Percentiles rank a stretch among this genome's conserved stretches.
phyloP scores from a whole-genome alignment of 2,888 invertebrate genomes.

The Erebia palarica region DNA sequence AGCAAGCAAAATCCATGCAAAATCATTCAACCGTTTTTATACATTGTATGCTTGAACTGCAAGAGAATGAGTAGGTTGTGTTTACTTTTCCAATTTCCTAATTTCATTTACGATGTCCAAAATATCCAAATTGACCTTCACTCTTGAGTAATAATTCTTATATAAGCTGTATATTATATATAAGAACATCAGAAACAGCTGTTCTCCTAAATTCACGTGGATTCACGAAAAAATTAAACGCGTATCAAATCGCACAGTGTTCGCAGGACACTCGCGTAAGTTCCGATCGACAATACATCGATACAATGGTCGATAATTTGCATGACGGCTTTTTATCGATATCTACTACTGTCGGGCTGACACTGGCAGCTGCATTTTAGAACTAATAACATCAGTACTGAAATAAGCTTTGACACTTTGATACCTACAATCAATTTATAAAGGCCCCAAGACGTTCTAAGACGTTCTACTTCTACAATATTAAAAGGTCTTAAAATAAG shows the following conservation, averaged over 20 bases:
- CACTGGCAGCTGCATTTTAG: slow-evolving; percentile 64
- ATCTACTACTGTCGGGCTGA: slow-evolving; percentile 61
- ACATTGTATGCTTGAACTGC: too few relatives aligned
- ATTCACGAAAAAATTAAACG: slow-evolving; percentile 64
- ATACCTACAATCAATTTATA: neutral
- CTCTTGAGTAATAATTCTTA: neutral
- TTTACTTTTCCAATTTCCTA: too few relatives aligned
- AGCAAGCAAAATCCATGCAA: too few relatives aligned
- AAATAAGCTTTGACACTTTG: neutral
- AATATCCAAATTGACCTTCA: neutral
- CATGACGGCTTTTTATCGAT: slow-evolving; percentile 79
- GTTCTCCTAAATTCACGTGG: slow-evolving; percentile 57
- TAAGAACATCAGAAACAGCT: slow-evolving; percentile 55
- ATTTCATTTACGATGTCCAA: neutral
- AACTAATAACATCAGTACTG: slow-evolving; percentile 20
- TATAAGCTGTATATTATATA: neutral
- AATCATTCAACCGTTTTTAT: too few relatives aligned
- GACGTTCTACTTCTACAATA: too few relatives aligned
- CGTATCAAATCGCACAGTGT: slow-evolving; percentile 66
- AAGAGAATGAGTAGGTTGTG: too few relatives aligned
- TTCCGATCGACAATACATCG: slow-evolving; percentile 61
- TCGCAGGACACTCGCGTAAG: slow-evolving; percentile 68
- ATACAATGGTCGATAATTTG: slow-evolving; percentile 77
- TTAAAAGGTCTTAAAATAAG: too few relatives aligned
- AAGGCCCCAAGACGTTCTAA: too few relatives aligned